Percentiles rank a stretch among this genome's conserved stretches.
Conservation (phyloP, 1,140 invertebrate species). For the Brachionus rotundiformis region DNA sequence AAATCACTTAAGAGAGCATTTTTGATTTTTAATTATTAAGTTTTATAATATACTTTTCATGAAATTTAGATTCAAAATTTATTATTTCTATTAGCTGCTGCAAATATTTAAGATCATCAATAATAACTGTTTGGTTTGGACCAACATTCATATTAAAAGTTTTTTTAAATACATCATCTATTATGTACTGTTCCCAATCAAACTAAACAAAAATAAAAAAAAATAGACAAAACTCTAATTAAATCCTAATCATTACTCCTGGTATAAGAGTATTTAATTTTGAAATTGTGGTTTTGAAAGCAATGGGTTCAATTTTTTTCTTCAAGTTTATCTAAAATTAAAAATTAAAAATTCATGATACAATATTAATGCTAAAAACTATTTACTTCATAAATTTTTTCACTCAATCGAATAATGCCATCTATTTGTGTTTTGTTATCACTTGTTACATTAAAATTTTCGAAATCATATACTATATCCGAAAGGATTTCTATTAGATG, state of each 20-base stretch:
- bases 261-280: background rate
- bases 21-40: background rate
- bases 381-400: background rate
- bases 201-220: background rate
- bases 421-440: background rate
- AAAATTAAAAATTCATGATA: background rate
- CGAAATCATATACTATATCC: background rate
- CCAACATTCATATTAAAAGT: background rate
- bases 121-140: background rate
- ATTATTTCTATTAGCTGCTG: background rate
- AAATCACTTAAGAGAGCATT: background rate
- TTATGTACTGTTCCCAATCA: background rate
- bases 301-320: background rate
- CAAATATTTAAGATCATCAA: conserved; percentile 11
- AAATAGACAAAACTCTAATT: background rate
- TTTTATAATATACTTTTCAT: conserved; percentile 1
- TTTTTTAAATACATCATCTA: background rate
- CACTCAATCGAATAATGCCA: background rate
- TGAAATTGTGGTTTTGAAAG: background rate
- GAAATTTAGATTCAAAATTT: background rate
- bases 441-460: background rate
- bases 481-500: background rate
- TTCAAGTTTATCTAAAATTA: background rate
- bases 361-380: background rate
- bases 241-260: background rate